Percentiles rank a stretch among this genome's conserved stretches.
phyloP scores from a whole-genome alignment of 2,888 invertebrate genomes.

The Lithophane leautieri region DNA sequence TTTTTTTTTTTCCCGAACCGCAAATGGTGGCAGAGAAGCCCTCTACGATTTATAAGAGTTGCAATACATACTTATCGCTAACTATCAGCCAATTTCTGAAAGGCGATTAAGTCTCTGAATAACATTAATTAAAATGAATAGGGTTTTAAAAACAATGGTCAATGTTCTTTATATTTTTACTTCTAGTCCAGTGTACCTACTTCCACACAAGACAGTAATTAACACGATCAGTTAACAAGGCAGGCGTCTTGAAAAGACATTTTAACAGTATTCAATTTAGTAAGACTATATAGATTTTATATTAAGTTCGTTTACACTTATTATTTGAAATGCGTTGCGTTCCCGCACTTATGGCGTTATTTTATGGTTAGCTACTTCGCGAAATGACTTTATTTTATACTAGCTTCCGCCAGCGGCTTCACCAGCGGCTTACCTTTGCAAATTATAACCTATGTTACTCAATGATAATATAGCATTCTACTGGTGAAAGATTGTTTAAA shows the following conservation, averaged over 20 bases:
- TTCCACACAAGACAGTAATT: conserved; percentile 45
- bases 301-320: conserved; percentile 30
- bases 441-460: too few relatives aligned
- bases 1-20: too few relatives aligned
- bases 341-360: conserved; percentile 34
- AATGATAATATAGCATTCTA: too few relatives aligned
- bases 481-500: too few relatives aligned
- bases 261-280: conserved; percentile 5
- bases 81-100: not conserved
- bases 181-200: not conserved
- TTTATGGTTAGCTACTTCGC: not conserved
- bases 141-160: not conserved
- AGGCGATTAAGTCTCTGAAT: not conserved
- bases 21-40: not conserved
- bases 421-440: too few relatives aligned
- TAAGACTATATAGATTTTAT: conserved; percentile 32
- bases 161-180: not conserved
- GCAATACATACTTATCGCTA: not conserved
- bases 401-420: too few relatives aligned
- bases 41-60: not conserved
- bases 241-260: not conserved
- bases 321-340: conserved; percentile 23
- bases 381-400: not conserved
- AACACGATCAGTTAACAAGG: conserved; percentile 31
- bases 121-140: not conserved